Percentiles rank a stretch among this genome's conserved stretches.
phyloP scores from a whole-genome alignment of 1,140 invertebrate genomes.

The Diabrotica virgifera region DNA sequence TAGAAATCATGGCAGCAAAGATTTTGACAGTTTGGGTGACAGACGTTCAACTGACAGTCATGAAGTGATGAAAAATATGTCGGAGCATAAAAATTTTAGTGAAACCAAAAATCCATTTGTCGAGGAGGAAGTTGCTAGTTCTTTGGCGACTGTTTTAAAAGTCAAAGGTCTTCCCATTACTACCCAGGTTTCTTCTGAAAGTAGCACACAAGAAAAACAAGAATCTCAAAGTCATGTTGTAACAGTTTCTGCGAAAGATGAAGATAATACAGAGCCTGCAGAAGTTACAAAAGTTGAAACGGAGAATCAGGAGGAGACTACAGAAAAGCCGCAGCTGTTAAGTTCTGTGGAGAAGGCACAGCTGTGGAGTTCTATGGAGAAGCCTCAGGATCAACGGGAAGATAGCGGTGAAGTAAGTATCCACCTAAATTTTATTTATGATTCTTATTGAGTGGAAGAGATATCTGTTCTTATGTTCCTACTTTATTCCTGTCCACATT shows the following conservation, averaged over 20 bases:
- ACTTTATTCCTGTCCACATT: too few relatives aligned
- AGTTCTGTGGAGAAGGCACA: too few relatives aligned
- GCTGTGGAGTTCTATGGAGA: too few relatives aligned
- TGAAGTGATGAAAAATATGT: slow-evolving; percentile 9
- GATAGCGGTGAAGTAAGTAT: too few relatives aligned
- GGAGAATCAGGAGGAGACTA: not conserved
- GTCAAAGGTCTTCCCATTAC: not conserved
- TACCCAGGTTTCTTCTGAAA: not conserved
- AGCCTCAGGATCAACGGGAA: too few relatives aligned
- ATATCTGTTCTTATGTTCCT: too few relatives aligned
- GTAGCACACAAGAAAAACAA: not conserved
- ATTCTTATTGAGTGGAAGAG: too few relatives aligned
- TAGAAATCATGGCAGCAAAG: slow-evolving; percentile 6
- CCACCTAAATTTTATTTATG: too few relatives aligned
- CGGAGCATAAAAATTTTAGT: slow-evolving; percentile 14
- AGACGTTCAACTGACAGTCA: slow-evolving; percentile 6
- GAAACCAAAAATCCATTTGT: not conserved
- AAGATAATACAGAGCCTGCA: not conserved
- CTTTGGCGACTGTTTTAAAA: not conserved
- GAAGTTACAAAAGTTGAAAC: not conserved
- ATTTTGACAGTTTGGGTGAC: slow-evolving; percentile 5
- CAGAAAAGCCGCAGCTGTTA: slow-evolving; percentile 7
- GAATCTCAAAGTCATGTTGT: not conserved
- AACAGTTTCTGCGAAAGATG: not conserved
- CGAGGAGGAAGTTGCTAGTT: not conserved